Percentiles rank a stretch among this genome's conserved stretches.
Evolutionary conservation across 2,888 invertebrate species (phyloP).

Genomic region (Leucophora obtusa): DNA sequence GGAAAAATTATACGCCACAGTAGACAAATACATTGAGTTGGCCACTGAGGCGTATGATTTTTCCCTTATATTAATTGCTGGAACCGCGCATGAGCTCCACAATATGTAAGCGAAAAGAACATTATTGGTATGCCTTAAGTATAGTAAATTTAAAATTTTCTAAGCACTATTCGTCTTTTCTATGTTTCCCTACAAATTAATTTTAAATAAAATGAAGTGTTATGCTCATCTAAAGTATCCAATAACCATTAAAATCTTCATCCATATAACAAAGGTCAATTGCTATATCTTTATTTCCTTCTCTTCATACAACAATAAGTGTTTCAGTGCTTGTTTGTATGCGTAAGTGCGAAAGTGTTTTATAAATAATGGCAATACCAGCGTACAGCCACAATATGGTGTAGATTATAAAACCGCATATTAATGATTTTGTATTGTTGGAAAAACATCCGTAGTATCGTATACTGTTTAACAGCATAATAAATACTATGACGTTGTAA

Average conservation of each 20-base stretch:
- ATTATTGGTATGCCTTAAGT: too few species aligned
- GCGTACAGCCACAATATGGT: neutral
- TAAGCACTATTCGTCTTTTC: too few species aligned
- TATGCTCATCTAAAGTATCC: neutral
- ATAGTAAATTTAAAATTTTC: too few species aligned
- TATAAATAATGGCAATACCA: neutral
- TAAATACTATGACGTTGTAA: neutral
- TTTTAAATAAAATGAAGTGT: too few species aligned
- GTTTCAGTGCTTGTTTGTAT: too few species aligned
- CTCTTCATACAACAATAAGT: neutral
- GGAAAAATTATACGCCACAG: too few species aligned
- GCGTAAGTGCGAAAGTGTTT: neutral
- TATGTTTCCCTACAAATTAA: too few species aligned
- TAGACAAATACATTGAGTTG: too few species aligned
- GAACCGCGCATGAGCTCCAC: too few species aligned
- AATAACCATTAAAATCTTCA: neutral
- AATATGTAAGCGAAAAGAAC: too few species aligned
- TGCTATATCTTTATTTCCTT: neutral
- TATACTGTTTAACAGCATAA: neutral
- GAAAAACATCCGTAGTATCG: neutral
- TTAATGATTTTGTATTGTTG: slow-evolving; percentile 4
- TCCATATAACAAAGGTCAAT: slow-evolving; percentile 10
- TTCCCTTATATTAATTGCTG: too few species aligned
- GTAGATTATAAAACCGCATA: slow-evolving; percentile 12
- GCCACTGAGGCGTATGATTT: too few species aligned